phyloP scores from a whole-genome alignment of 1,140 invertebrate species.

The Marisa cornuarietis region DNA sequence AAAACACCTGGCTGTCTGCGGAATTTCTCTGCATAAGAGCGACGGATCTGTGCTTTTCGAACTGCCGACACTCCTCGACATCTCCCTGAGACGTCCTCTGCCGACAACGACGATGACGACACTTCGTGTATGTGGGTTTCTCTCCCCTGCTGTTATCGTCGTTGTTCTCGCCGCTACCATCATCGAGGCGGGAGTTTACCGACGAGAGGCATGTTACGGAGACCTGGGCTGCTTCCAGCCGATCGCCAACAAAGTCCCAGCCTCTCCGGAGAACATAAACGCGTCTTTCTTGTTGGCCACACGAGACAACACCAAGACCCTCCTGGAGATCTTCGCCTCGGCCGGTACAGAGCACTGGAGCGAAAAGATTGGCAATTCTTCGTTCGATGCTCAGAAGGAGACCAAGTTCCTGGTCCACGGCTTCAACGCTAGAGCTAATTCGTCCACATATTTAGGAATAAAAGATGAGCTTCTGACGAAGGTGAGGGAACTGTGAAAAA shows the following conservation, averaged over 20 bases:
- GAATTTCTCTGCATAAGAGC: too few species aligned
- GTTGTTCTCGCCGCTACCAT: too few species aligned
- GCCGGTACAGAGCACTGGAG: neutral
- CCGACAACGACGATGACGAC: too few species aligned
- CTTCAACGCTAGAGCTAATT: conserved; percentile 29
- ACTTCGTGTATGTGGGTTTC: neutral
- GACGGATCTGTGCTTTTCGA: too few species aligned
- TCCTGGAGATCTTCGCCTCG: neutral
- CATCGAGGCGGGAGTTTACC: too few species aligned
- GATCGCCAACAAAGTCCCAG: neutral
- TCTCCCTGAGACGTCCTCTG: too few species aligned
- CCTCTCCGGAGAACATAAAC: neutral
- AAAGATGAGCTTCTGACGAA: conserved; percentile 36
- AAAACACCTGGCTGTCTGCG: too few species aligned
- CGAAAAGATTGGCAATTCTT: neutral
- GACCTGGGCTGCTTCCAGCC: conserved; percentile 24
- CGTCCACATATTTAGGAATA: conserved; percentile 28
- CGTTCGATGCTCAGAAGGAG: conserved; percentile 27
- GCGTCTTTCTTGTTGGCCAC: conserved; percentile 15
- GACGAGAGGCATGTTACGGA: conserved; percentile 11
- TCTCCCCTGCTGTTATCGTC: neutral
- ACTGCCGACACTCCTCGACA: too few species aligned
- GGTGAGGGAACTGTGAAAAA: conserved; percentile 22
- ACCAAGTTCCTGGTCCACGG: conserved; percentile 50
- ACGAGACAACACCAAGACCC: neutral